Base-by-base conservation (phyloP, 2,113 vertebrate species). In the Pluvianellus socialis region DNA sequence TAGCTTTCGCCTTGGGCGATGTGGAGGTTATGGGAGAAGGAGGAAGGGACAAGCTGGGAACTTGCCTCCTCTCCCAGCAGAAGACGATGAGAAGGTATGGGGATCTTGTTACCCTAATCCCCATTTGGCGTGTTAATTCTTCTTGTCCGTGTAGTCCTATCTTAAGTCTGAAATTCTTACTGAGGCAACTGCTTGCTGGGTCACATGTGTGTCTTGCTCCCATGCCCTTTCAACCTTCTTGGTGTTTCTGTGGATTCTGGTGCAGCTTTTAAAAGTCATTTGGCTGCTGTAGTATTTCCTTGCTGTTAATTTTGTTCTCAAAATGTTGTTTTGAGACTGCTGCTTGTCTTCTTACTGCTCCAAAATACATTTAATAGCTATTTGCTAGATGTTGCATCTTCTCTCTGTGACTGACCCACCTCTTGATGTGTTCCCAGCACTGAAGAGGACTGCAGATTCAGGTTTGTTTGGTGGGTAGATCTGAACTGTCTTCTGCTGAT, bases 41-140 rank as follows among this genome's bases (percentile, higher is more conserved):
- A 95, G 83, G 91, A 91, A 91, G 76, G 85, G 68, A 84, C 70
- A 72, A 71, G 74, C 80, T 90, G 73, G 86, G 86, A 94, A 63
- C 35, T 88, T 70, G 27, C 79, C 49, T 92, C 30, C 20, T 71
- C 62, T 91, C 85, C 56, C 79, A 88, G 61, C 70, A 85, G 74
- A 90, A 62, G 76, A 77, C 21, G 50, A 16, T 26, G 81, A 85
- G 86, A 27, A 89, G 62, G n/a, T 55, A 5, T 35, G 89, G 66
- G 76, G 44, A 91, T 92, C 80, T 85, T 55, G 45, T 81, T 94
- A 79, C 76, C 53, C 49, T 95, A 91, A 94, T 93, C 58, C 79
- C 32, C 45, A 17, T 35, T 81, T 88, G 74, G 62, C 14, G 1
- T 49, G 53, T 73, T 93, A 82, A 94, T 95, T 94, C 89, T 80